Base-by-base conservation (phyloP, 1,140 invertebrate species). In the Hyposmocoma kahamanoa region DNA sequence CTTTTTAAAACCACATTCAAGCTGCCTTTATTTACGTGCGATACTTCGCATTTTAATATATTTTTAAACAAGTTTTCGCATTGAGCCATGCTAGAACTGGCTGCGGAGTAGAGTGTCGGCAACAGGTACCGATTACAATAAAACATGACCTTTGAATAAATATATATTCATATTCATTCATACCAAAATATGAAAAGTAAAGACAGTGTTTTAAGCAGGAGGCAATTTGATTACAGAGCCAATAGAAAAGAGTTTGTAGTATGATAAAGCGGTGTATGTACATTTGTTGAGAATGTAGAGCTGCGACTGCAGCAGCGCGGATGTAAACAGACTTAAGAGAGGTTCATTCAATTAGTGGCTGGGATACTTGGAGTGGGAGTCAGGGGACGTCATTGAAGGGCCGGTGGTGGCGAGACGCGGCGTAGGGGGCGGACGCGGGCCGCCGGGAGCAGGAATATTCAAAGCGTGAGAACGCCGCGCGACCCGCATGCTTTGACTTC, bases 401-500 rank as follows among this genome's bases (percentile, higher is more conserved):
- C 72, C 67, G 62, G 41, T 58, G 63, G 50, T 47, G 59, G 60
- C 24, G 53, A 22, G 60, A 49, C 59, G 54, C 20, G 57, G 41
- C 52, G 44, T 46, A 38, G 56, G 48, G 19, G 47, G 59, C 59
- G 53, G 32, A 43, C 41, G 55, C 56, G 72, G 67, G 57, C 56
- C 49, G 60, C 61, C 71, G 70, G 73, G 70, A 80, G 69, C 78
- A 76, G 80, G 78, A 79, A 82, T 82, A 84, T 84, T 82, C 80
- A 80, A 84, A 82, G 80, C 78, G 81, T 84, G 81, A 84, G 81
- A 84, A 84, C 78, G 71, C 65, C 60, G 69, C 76, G 78, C 76
- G 81, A 74, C 78, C 76, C 81, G 81, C 81, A 81, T 81, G 73
- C 78, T 78, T 69, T 72, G 70, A 72, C 75, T 81, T 71, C 73